Base-by-base conservation (phyloP, 2,797 vertebrate genomes). In the Tympanoctomys barrerae region DNA sequence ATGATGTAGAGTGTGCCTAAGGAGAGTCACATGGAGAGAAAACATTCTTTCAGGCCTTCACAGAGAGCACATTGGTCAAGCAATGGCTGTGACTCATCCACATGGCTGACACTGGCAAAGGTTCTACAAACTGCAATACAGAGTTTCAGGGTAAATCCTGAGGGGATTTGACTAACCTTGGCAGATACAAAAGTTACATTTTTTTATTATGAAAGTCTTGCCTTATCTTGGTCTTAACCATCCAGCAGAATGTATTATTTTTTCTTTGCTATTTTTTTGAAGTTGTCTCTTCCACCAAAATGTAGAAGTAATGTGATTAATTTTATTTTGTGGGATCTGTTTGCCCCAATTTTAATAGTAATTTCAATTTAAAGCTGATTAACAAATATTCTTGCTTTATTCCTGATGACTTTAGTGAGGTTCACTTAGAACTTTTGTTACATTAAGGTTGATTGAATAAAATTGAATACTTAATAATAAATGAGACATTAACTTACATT, bases 241-340 rank as follows among this genome's bases (percentile, higher is more conserved):
- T 49, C 49, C 49, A 49, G 49, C 49, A 49, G 16, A 33, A 18
- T 92, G 7, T 62, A 36, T 61, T 75, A 16, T 87, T 9, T 91
- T 28, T 81, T 19, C 28, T 36, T 42, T 9, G 10, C 39, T 28
- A 2, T 46, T 33, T 36, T 42, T 84, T 77, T 42, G 46, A 33
- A 26, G 19, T 54, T 92, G 82, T 4, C 5, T 87, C 13, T 64
- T 94, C 52, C 87, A 62, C 12, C 28, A 70, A 80, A 89, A 96
- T 62, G n/a, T 83, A 36, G 7, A 39, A 92, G 87, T 80, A 59
- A 81, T 88, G 64, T 90, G 28, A 59, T 90, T 59, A 33, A 49
- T 82, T 97, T 93, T 71, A 94, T 12, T 96, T 92, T 28, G 62
- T 64, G 59, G n/a, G 31, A 77, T 96, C 94, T 91, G 16, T 94